Base-by-base conservation (phyloP, 2,888 invertebrate species). In the Drosophila recens region DNA sequence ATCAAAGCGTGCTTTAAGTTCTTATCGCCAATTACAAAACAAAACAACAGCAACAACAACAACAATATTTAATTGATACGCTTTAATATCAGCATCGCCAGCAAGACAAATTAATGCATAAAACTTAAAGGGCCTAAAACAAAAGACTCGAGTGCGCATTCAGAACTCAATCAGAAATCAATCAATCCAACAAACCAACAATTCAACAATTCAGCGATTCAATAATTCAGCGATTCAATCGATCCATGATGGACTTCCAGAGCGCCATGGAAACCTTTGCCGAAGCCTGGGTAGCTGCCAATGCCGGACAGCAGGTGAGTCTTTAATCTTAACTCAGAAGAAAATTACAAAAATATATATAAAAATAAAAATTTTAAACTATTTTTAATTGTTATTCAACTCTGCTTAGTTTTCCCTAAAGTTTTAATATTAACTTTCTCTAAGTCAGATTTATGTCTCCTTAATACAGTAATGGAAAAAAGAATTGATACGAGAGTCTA, bases 191-290 rank as follows among this genome's bases (percentile, higher is more conserved):
- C 30, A 30, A 36, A 30, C 10, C 5, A 30, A 2, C 59, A 34
- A 33, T 34, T n/a, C 5, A 17, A 40, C 30, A 34, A 36, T 34
- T n/a, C 5, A 17, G 3, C 59, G n/a, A n/a, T n/a, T n/a, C n/a
- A n/a, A n/a, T n/a, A n/a, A n/a, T n/a, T n/a, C n/a, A n/a, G n/a
- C n/a, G 33, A 49, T 20, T 38, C 10, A 52, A 40, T 30, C 62
- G 33, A 11, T 9, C 33, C 80, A 85, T 70, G 72, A 98, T 98
- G 98, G 98, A 98, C 96, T 98, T 98, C 95, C 97, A 98, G 95
- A 98, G 98, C 95, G 98, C 98, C 90, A 98, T 98, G 98, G 98
- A 98, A 94, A 98, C 98, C 88, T 98, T 98, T 93, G 98, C 98
- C 83, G 98, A 98, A 94, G 98, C 98, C 88, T 98, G 98, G 98